Percentiles rank a stretch among this genome's conserved stretches.
Evolutionary conservation across 2,797 vertebrate genomes (phyloP).

Genomic region (Chiloscyllium punctatum): DNA sequence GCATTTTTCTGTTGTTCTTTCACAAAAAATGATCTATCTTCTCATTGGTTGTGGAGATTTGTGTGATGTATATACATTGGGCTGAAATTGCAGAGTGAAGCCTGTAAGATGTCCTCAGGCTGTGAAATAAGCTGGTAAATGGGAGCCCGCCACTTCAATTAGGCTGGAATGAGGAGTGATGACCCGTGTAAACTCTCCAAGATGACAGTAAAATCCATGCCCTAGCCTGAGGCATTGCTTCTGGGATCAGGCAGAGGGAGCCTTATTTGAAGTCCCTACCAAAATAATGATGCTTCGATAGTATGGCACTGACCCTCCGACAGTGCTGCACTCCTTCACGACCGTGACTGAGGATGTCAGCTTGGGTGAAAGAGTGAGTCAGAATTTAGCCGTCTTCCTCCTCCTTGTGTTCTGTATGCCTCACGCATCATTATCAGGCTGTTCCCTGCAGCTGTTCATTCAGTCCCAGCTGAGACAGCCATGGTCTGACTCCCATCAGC

Average conservation of each 20-base stretch:
- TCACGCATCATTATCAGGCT: too few relatives aligned
- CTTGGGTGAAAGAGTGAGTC: too few relatives aligned
- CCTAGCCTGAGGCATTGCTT: background rate
- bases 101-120: background rate
- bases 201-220: background rate
- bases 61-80: background rate
- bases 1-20: background rate
- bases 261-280: background rate
- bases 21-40: background rate
- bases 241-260: too few relatives aligned
- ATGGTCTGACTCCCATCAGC: background rate
- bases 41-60: background rate
- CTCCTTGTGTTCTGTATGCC: too few relatives aligned
- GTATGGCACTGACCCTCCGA: background rate
- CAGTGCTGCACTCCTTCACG: background rate
- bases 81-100: background rate
- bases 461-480: too few relatives aligned
- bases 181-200: background rate
- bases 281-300: too few relatives aligned
- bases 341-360: too few relatives aligned
- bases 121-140: too few relatives aligned
- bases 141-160: background rate
- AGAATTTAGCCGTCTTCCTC: too few relatives aligned
- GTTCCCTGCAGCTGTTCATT: too few relatives aligned
- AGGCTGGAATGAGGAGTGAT: background rate